Evolutionary conservation across 2,797 vertebrate genomes (phyloP), one percentile per base, ranked within the genome.

Genomic region (Margarornis squamiger): DNA sequence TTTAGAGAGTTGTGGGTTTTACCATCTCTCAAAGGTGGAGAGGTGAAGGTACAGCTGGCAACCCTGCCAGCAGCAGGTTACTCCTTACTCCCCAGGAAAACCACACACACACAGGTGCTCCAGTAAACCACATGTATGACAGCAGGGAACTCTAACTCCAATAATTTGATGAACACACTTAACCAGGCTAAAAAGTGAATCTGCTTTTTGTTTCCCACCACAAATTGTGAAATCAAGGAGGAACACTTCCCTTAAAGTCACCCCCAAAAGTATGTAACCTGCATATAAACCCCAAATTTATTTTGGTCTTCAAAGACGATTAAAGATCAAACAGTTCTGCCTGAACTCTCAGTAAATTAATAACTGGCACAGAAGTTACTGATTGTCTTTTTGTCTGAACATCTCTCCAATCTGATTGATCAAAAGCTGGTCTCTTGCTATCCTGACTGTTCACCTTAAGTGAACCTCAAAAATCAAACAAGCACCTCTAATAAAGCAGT

Each of bases 131-230:
- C 10, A 12, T 22, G 22, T 36, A 54, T 62, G 59, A 97, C 89
- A 93, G 58, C 73, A 97, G 54, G 7, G 36, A 91, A 77, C 29
- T 74, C 94, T 94, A 70, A 96, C 57, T 88, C 90, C 71, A 94
- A 7, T 94, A 93, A 96, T 85, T 90, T 96, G 57, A 96, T 84
- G n/a, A 96, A 94, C 68, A 85, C 55, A 45, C 61, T 63, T 95
- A 88, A 94, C 52, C 9, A 6, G 79, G 70, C 65, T 86, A 90
- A 87, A 85, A 83, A 65, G 34, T 43, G 26, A 86, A 87, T 84
- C 71, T 77, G 21, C 9, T 26, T 63, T 86, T 70, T 58, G 27
- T 32, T 65, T 67, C 43, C 8, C 49, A 51, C 12, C 23, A 72
- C 9, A 91, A 54, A 57, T 61, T 5, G n/a, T 8, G 17, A 82